Evolutionary conservation across 2,888 invertebrate genomes (phyloP), one percentile per base, ranked within the genome.

Genomic region (Macrosiphum euphorbiae): DNA sequence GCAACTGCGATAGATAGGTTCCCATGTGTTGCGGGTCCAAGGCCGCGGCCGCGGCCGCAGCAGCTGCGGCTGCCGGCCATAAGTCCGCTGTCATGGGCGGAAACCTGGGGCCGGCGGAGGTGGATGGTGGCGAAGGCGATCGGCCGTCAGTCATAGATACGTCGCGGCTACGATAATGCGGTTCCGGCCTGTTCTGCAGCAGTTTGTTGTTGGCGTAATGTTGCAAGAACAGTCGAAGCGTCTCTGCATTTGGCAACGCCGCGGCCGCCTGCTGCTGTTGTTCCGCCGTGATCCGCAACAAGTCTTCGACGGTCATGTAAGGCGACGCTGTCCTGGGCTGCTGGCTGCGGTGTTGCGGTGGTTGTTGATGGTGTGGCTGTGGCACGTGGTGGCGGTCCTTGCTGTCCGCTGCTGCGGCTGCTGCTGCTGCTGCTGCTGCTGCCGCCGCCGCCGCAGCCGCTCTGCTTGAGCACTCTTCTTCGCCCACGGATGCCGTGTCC

Each of bases 261-360:
- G 47, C 85, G 2, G 67, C 58, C 11, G 47, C 85, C 47, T 93
- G 89, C 26, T 94, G 78, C 28, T 90, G 94, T 58, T 94, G 94
- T 84, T 95, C 95, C 55, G 92, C 92, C 8, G 97, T 96, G 95
- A 97, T 96, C 95, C 97, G 96, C 94, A 97, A 95, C 95, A 97
- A 96, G 95, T 97, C 97, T 95, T 97, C 97, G 95, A 97, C 96
- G 89, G 97, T 96, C 94, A 97, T 95, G 95, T 97, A 95, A 61
- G 97, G 97, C 95, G 96, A 52, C 78, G 78, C 44, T n/a, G 44
- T 55, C 41, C 84, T 92, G 10, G 84, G n/a, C 84, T 85, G 93
- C 7, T 50, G 85, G 26, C 92, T n/a, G 47, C 58, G 91, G 96
- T 95, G 50, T 91, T 94, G 26, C 8, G 91, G 11, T n/a, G 95